Base-by-base conservation (phyloP, 2,888 invertebrate genomes). In the Sphaerophoria taeniata region DNA sequence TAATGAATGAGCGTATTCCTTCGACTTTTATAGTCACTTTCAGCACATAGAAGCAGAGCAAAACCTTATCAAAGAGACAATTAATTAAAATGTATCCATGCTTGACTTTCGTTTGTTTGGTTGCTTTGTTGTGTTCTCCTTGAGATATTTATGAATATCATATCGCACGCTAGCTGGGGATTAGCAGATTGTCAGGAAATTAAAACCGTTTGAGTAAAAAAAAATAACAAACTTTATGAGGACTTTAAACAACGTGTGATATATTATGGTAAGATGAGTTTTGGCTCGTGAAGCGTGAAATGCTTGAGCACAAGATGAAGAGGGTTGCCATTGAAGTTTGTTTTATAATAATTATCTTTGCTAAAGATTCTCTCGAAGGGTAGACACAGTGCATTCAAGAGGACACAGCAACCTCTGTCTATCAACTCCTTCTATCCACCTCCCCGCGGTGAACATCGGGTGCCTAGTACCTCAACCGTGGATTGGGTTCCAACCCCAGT, bases 21-120 rank as follows among this genome's bases (percentile, higher is more conserved):
- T 24, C 60, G 49, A 60, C 53, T 85, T 85, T 81, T 85, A 85
- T 85, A 85, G 80, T 16, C 4, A 49, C 14, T 55, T 34, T 9
- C 12, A 33, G n/a, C 12, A 11, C 39, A 39, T 39, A 39, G 3
- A 39, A 11, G 12, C 43, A 11, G 11, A 12, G 9, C 9, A 16
- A 2, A 9, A 24, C 11, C 73, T 85, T 81, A 81, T 81, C 76
- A 45, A 58, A 33, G 24, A 45, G 14, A 53, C 55, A 71, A 67
- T 71, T 82, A 75, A 75, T 84, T 75, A 75, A 55, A 60, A 63
- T 65, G 36, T 34, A 51, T 75, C 45, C 47, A 67, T 33, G 55
- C 34, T 33, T 16, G 34, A 43, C 12, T 43, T 33, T 63, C 45
- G 61, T 63, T 78, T 71, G 53, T 39, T 79, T 58, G 16, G 74